Evolutionary conservation across 2,113 vertebrate species (phyloP).

Genomic region (Chunga burmeisteri): DNA sequence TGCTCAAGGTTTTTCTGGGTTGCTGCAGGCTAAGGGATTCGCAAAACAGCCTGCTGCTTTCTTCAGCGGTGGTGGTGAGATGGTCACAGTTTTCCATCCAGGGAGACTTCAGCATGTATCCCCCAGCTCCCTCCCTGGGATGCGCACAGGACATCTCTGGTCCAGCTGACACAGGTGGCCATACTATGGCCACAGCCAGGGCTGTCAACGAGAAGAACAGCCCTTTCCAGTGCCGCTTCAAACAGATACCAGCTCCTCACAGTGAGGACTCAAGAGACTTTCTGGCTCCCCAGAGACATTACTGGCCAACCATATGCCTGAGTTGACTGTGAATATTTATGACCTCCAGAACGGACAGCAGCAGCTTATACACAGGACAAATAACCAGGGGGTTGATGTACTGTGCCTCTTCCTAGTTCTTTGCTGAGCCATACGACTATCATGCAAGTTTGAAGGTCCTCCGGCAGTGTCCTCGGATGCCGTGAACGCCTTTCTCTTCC

Average conservation of each 20-base stretch:
- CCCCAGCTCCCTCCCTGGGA: neutral
- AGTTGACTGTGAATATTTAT: neutral
- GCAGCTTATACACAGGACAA: neutral
- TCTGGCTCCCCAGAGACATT: neutral
- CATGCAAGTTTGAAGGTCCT: neutral
- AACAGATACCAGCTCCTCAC: neutral
- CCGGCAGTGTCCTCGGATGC: neutral
- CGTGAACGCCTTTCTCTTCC: neutral
- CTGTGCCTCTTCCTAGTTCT: neutral
- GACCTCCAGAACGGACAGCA: neutral
- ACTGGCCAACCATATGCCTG: neutral
- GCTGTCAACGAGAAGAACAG: neutral
- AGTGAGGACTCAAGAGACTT: neutral
- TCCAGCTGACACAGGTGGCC: neutral
- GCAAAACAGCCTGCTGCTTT: neutral
- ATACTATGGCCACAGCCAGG: rapidly evolving
- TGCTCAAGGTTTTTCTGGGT: neutral
- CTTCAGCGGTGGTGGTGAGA: neutral
- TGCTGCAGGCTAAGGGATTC: neutral
- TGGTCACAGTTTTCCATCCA: neutral
- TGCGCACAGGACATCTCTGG: rapidly evolving
- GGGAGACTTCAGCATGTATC: neutral
- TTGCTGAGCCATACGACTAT: neutral
- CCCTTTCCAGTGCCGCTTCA: neutral
- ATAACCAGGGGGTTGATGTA: neutral